A percentile compares a stretch with the other conserved stretches of the same genome.
Evolutionary conservation across 92 coral and sea anemone genomes (phyloP).

Genomic region (Bergia sp.): DNA sequence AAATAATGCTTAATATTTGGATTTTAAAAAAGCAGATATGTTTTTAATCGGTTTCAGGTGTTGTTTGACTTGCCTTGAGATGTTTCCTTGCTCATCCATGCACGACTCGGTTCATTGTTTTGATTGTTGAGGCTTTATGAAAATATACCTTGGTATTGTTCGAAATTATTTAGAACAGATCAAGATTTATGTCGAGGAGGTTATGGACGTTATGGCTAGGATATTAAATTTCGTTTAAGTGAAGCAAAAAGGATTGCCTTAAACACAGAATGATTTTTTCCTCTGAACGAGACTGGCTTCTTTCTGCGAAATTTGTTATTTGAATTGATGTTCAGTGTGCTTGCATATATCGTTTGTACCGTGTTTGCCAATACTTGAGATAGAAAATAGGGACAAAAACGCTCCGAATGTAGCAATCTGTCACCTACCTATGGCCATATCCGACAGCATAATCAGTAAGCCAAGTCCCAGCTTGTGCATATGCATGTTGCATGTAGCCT

Average conservation of each 20-base stretch:
- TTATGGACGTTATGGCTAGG: not conserved
- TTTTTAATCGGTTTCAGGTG: too few relatives aligned
- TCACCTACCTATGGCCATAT: slow-evolving; percentile 17
- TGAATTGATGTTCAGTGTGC: not conserved
- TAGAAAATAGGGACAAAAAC: not conserved
- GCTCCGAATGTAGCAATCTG: not conserved
- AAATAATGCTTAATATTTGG: too few relatives aligned
- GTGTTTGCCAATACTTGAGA: slow-evolving; percentile 14
- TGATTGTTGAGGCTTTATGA: too few relatives aligned
- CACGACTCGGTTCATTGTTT: too few relatives aligned
- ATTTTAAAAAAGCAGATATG: too few relatives aligned
- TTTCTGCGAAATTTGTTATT: not conserved
- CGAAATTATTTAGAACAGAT: too few relatives aligned
- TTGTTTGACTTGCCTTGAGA: too few relatives aligned
- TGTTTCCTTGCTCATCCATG: too few relatives aligned
- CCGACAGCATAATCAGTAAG: not conserved
- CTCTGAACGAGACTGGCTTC: too few relatives aligned
- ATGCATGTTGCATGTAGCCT: not conserved
- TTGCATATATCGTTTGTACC: not conserved
- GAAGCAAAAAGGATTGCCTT: too few relatives aligned
- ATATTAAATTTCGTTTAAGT: too few relatives aligned
- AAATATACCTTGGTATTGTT: too few relatives aligned
- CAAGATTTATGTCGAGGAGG: not conserved
- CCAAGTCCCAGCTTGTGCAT: not conserved
- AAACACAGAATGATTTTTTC: not conserved